Evolutionary conservation across 2,113 vertebrate species (phyloP).

Genomic region (Pygoscelis adeliae): DNA sequence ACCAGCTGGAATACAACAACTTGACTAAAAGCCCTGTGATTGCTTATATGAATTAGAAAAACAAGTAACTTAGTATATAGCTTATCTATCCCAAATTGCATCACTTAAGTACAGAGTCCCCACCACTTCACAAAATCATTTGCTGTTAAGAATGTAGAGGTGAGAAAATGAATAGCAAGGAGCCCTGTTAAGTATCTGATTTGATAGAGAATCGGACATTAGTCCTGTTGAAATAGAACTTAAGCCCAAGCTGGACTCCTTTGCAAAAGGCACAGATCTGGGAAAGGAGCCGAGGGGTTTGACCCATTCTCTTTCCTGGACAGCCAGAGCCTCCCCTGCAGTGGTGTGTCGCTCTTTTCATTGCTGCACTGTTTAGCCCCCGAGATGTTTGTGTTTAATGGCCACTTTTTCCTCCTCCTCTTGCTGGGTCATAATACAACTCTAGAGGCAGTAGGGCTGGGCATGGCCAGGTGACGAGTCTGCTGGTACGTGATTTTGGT

Average conservation of each 20-base stretch:
- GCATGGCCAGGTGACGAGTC: neutral
- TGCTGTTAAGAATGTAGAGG: neutral
- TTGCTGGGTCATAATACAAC: neutral
- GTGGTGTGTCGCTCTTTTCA: neutral
- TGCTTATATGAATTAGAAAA: neutral
- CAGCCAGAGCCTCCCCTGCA: neutral
- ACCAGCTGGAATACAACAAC: no score
- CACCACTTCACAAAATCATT: neutral
- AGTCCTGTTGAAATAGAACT: neutral
- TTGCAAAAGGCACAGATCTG: neutral
- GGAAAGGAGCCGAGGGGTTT: neutral
- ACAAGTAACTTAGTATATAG: neutral
- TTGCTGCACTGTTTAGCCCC: neutral
- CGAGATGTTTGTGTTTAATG: neutral
- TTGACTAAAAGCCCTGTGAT: neutral
- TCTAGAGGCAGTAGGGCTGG: neutral
- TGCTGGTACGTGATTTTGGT: neutral
- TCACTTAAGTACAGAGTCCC: neutral
- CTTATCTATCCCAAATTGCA: neutral
- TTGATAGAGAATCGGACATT: rapidly evolving
- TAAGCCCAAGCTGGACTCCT: neutral
- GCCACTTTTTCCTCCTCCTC: neutral
- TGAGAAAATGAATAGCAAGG: neutral
- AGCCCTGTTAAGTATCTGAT: neutral
- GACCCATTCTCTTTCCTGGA: neutral